Evolutionary conservation across 2,888 invertebrate genomes (phyloP), one percentile per base, ranked within the genome.

Genomic region (Melanchra persicariae): DNA sequence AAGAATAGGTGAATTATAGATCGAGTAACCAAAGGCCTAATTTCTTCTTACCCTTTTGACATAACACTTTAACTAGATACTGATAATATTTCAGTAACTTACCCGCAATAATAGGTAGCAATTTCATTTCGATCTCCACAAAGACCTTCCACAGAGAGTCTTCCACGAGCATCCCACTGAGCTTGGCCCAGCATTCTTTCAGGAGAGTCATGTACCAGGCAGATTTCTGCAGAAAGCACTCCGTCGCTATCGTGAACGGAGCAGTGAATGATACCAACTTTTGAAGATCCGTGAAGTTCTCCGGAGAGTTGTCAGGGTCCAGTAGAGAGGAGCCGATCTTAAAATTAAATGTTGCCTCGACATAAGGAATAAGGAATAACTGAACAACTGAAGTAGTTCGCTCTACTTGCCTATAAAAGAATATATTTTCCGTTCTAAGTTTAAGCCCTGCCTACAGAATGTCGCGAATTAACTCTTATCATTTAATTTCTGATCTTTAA

Each of bases 31-130:
- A n/a, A n/a, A n/a, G n/a, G n/a, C n/a, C n/a, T n/a, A n/a, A n/a
- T n/a, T n/a, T n/a, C n/a, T n/a, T n/a, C n/a, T n/a, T n/a, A n/a
- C 30, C 30, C 30, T 30, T 30, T 30, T 30, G n/a, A n/a, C n/a
- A n/a, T 51, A 7, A 6, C 15, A 24, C 51, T 51, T 24, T 12
- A 22, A 22, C 12, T 51, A 24, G 2, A n/a, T n/a, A n/a, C n/a
- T 22, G 17, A 49, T 22, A 26, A 17, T 26, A n/a, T 34, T 15
- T 22, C 22, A 5, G 17, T 37, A 19, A 57, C 55, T 70, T 82
- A 95, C 96, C 93, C 76, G 96, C 91, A 74, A 96, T 88, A 34
- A 96, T 91, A 26, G 96, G 94, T 52, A 94, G 73, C 24, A 96
- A 85, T 61, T 87, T 91, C 92, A 95, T 95, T 85, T 96, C 96